A percentile compares a stretch with the other conserved stretches of the same genome.
Conservation (phyloP, 1,140 invertebrate species). For the Zaprionus taronus region DNA sequence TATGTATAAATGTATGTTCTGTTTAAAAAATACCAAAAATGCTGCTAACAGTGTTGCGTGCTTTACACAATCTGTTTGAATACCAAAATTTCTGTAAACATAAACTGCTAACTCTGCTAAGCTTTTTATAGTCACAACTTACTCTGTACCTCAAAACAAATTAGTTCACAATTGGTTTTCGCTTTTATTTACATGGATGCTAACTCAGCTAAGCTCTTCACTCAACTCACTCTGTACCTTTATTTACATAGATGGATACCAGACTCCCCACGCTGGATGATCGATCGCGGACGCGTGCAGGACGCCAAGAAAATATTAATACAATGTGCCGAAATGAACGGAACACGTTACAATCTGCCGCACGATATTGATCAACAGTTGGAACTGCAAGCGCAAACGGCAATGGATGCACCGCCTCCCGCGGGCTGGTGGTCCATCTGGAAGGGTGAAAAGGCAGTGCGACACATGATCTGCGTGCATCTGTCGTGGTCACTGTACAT, state of each 20-base stretch:
- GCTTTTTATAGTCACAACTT: too few species aligned
- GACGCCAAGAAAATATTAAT: slow-evolving; percentile 90
- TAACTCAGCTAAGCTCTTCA: too few species aligned
- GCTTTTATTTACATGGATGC: slow-evolving; percentile 48
- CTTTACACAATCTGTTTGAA: too few species aligned
- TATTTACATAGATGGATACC: slow-evolving; percentile 86
- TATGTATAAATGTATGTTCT: too few species aligned
- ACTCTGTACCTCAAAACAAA: too few species aligned
- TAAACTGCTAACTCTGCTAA: too few species aligned
- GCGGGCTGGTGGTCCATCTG: slow-evolving; percentile 82
- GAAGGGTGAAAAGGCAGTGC: slow-evolving; percentile 73
- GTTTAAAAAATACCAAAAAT: background rate
- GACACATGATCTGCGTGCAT: slow-evolving; percentile 79
- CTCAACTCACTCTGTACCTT: too few species aligned
- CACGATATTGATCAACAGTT: slow-evolving; percentile 82
- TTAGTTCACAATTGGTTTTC: background rate
- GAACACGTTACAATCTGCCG: slow-evolving; percentile 76
- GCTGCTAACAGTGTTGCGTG: too few species aligned
- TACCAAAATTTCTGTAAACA: too few species aligned
- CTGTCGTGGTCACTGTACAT: slow-evolving; percentile 84
- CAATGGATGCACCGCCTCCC: slow-evolving; percentile 77
- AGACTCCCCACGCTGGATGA: slow-evolving; percentile 94
- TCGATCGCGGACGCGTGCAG: slow-evolving; percentile 89
- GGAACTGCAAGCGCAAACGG: slow-evolving; percentile 79
- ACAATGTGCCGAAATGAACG: slow-evolving; percentile 88